Evolutionary conservation across 2,888 invertebrate genomes (phyloP).

Genomic region (Heteromurus nitidus): DNA sequence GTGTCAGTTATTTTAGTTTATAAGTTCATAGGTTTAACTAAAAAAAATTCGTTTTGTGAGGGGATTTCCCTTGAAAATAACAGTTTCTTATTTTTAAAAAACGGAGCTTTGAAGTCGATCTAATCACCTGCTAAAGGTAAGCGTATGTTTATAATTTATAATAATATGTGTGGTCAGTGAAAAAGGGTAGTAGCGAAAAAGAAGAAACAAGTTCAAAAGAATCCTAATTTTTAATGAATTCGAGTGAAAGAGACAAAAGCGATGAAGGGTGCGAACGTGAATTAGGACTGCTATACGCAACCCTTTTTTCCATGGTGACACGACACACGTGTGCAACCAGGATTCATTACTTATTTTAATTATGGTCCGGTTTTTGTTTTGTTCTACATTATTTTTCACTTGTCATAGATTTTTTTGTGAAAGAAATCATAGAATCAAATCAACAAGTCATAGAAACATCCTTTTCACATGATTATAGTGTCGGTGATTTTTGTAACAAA

Average conservation of each 20-base stretch:
- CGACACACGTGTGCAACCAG: slow-evolving; percentile 6
- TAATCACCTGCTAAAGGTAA: slow-evolving; percentile 65
- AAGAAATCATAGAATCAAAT: not conserved
- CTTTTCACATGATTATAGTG: not conserved
- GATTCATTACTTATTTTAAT: slow-evolving; percentile 1
- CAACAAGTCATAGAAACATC: not conserved
- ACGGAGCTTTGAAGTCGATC: slow-evolving; percentile 63
- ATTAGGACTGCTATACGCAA: too few species aligned
- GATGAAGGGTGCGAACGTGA: not conserved
- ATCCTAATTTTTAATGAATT: slow-evolving; percentile 9
- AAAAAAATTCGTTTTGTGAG: too few species aligned
- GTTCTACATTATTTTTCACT: slow-evolving; percentile 18
- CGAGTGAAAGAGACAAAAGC: slow-evolving; percentile 7
- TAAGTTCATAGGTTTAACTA: too few species aligned
- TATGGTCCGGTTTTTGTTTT: not conserved
- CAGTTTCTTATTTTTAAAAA: slow-evolving; percentile 10
- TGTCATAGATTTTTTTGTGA: slow-evolving; percentile 3
- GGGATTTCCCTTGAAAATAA: too few species aligned
- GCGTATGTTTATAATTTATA: too few species aligned
- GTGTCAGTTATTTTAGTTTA: too few species aligned
- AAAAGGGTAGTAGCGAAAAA: not conserved
- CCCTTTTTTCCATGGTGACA: not conserved
- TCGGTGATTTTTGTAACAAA: not conserved
- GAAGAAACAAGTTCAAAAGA: not conserved
- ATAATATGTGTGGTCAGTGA: not conserved